Conservation (phyloP, 2,888 invertebrate genomes). For the Agrilus biguttatus region DNA sequence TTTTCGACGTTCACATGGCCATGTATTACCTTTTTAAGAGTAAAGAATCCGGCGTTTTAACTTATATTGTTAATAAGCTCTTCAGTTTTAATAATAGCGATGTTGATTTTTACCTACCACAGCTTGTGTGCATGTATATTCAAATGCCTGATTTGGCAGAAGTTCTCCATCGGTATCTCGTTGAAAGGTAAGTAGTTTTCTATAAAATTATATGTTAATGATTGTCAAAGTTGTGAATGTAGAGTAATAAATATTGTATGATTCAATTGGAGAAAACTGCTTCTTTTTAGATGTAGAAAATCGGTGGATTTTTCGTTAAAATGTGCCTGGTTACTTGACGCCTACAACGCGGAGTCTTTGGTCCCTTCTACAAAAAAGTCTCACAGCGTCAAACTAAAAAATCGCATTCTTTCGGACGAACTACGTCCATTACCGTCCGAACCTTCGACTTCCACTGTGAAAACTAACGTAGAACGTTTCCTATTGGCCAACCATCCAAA, state of each 20-base stretch:
- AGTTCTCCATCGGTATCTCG: constrained; percentile 70
- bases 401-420: constrained; percentile 59
- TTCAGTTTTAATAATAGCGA: constrained; percentile 86
- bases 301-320: constrained; percentile 93
- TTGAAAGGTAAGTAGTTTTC: constrained; percentile 47
- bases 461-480: too few relatives aligned
- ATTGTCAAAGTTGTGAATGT: too few relatives aligned
- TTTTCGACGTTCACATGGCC: constrained; percentile 97
- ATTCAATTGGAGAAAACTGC: background rate
- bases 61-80: constrained; percentile 94
- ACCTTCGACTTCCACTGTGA: too few relatives aligned
- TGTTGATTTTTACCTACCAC: constrained; percentile 96
- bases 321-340: constrained; percentile 92
- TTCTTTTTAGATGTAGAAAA: constrained; percentile 62
- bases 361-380: constrained; percentile 56
- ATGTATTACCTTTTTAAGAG: constrained; percentile 96
- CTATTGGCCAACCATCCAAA: too few relatives aligned
- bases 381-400: constrained; percentile 58
- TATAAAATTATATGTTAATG: too few relatives aligned
- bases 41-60: constrained; percentile 94
- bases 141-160: constrained; percentile 97
- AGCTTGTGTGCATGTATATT: constrained; percentile 95
- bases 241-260: background rate
- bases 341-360: constrained; percentile 68
- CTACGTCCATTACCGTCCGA: constrained; percentile 18